Base-by-base conservation (phyloP, 2,797 vertebrate genomes). In the Enteromius anoplus region DNA sequence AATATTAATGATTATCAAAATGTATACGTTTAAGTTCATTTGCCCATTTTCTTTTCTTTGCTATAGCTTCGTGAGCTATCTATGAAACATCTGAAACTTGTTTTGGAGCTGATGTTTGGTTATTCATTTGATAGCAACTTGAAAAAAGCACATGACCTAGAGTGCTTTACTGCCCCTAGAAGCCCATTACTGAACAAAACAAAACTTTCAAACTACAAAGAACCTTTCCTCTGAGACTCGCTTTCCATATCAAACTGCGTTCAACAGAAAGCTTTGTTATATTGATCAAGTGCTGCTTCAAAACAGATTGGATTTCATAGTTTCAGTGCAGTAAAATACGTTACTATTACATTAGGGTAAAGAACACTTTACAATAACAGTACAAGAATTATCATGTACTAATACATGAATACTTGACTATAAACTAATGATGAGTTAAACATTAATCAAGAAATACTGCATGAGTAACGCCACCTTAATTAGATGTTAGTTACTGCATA, bases 141-240 rank as follows among this genome's bases (percentile, higher is more conserved):
- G 37, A 19, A 60, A 64, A 45, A 15, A 53, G 4, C 21, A 65
- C 23, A 64, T 45, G 11, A 32, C n/a, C 26, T 19, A 11, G 26
- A 4, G 14, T 68, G 47, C 64, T 26, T 68, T 40, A 55, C 8
- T 15, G 14, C 15, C 53, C n/a, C 23, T 68, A 21, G 12, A 29
- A 51, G 12, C 47, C 62, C 45, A 60, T 71, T 47, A 11, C 23
- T 58, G 15, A 80, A 71, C 40, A 34, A 17, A 49, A 81, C 19
- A 29, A 47, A 17, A n/a, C 58, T 49, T 70, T 29, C 23, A 60
- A 80, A 32, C 51, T 58, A 58, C 66, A 80, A 47, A 72, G 55
- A 37, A 26, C 21, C 34, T 32, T 45, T 19, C 29, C 19, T 80
- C 26, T 62, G 26, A 29, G 17, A 29, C 55, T 8, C 17, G 34